Evolutionary conservation across 1,140 invertebrate species (phyloP).

Genomic region (Triops longicaudatus): DNA sequence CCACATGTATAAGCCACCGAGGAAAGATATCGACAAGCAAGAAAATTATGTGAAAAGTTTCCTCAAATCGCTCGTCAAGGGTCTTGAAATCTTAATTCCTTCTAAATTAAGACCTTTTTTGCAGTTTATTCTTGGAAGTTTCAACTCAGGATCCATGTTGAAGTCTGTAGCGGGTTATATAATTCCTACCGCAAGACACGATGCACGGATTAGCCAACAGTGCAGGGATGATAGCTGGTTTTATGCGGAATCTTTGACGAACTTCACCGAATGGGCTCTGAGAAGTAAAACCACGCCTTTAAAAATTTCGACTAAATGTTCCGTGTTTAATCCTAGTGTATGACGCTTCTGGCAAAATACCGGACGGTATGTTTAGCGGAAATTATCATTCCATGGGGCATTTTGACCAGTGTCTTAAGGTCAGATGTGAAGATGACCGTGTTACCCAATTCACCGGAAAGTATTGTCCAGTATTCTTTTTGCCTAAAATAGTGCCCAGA

Average conservation of each 20-base stretch:
- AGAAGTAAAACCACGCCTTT: constrained; percentile 18
- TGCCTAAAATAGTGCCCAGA: neutral
- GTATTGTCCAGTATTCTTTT: constrained; percentile 19
- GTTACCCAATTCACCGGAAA: neutral
- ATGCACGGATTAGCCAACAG: neutral
- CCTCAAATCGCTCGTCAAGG: no score
- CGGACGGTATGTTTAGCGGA: neutral
- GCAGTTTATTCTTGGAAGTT: no score
- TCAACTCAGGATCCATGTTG: no score
- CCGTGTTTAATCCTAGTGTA: neutral
- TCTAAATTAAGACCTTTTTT: no score
- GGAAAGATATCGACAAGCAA: no score
- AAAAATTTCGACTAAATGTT: no score
- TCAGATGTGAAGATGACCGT: neutral
- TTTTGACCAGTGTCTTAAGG: constrained; percentile 21
- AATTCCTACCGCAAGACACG: no score
- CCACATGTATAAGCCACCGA: no score
- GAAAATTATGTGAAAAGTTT: no score
- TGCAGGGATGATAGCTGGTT: constrained; percentile 19
- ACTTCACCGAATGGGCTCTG: constrained; percentile 13
- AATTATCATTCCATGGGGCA: constrained; percentile 16
- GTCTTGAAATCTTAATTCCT: no score
- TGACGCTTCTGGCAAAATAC: neutral
- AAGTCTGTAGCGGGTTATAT: no score
- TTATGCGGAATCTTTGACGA: neutral